Base-by-base conservation (phyloP, 2,113 vertebrate species). In the Epinephelus moara region DNA sequence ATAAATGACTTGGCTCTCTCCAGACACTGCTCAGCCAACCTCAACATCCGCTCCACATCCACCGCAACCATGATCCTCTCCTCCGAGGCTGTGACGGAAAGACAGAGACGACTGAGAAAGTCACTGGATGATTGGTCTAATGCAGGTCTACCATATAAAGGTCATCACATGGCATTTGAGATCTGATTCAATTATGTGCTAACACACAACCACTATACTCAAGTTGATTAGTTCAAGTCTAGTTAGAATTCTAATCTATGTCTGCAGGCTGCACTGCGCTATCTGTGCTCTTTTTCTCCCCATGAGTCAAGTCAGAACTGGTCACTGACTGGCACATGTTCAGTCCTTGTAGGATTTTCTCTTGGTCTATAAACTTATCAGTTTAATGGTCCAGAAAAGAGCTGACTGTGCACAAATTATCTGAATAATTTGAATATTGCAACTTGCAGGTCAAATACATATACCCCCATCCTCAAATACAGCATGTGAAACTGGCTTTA, bases 1-100 rank as follows among this genome's bases (percentile, higher is more conserved):
- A 96, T 86, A 1, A 97, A 98, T 0, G 96, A 97, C 89, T 96
- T 97, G 69, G 97, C 96, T 56, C 98, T 95, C 89, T 99, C 98
- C 90, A 99, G 92, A 90, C 98, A 99, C 89, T 99, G 98, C 89
- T 97, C 97, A 0, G 97, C 97, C 12, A 99, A 91, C 82, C 96
- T 97, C 86, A 99, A 93, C 97, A 99, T 97, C 89, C 97, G 97
- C 0, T 95, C 95, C 61, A 96, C 96, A 81, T 99, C 97, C 0
- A 96, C 74, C 0, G 78, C 81, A 68, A 96, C 73, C 0, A 90
- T 77, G 8, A 95, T 95, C 15, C 81, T 84, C 4, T 91, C 92
- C n/a, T 93, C 96, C 96, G 82, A 69, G 47, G 82, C 30, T 15
- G 10, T 40, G 12, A 33, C 19, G 79, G 47, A 42, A 19, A 52